Conservation (phyloP, 2,888 invertebrate species). For the Labia minor region DNA sequence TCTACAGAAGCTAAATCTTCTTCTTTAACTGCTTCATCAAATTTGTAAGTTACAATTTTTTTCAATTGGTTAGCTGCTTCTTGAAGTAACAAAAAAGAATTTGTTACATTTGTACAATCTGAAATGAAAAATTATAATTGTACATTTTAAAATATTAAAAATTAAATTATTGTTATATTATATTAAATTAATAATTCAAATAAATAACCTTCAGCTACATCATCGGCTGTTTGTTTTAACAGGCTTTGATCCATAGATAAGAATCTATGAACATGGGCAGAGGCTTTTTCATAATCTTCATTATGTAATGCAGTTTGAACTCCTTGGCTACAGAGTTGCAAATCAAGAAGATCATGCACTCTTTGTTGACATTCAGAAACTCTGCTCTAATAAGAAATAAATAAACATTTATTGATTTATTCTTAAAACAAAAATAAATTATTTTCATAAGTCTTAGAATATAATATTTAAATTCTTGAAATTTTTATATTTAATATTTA, state of each 20-base stretch:
- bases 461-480: too few species aligned
- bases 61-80: constrained; percentile 62
- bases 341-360: constrained; percentile 87
- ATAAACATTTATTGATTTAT: neutral
- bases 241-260: constrained; percentile 82
- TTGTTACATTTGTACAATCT: constrained; percentile 56
- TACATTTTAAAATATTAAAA: too few species aligned
- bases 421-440: too few species aligned
- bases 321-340: constrained; percentile 94
- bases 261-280: constrained; percentile 89
- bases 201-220: constrained; percentile 54
- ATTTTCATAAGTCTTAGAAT: too few species aligned
- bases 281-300: constrained; percentile 95
- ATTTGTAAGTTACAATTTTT: constrained; percentile 61
- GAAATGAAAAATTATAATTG: constrained; percentile 30
- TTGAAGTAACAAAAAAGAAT: constrained; percentile 59
- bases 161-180: neutral
- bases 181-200: neutral
- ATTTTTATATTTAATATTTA: too few species aligned
- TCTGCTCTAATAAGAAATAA: constrained; percentile 49
- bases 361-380: constrained; percentile 90
- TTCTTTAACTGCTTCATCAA: constrained; percentile 80
- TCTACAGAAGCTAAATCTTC: constrained; percentile 86
- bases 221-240: constrained; percentile 61
- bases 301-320: constrained; percentile 86